Evolutionary conservation across 1,140 invertebrate genomes (phyloP).

Genomic region (Araneus ventricosus): DNA sequence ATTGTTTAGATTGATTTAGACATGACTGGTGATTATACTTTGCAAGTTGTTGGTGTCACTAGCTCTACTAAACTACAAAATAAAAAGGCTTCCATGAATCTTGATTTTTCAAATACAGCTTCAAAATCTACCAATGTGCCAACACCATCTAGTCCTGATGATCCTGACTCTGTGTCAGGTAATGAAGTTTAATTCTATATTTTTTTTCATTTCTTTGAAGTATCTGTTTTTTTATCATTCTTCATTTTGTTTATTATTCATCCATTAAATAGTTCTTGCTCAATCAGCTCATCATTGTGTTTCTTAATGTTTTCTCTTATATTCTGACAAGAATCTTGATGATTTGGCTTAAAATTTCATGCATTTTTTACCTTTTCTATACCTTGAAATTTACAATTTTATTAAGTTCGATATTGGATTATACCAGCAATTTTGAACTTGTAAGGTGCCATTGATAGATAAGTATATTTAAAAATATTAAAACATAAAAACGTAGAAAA

Average conservation of each 20-base stretch:
- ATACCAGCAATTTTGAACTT: too few species aligned
- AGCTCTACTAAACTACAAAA: constrained; percentile 82
- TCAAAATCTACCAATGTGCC: constrained; percentile 60
- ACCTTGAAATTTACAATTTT: too few species aligned
- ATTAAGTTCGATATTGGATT: too few species aligned
- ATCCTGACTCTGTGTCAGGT: constrained; percentile 67
- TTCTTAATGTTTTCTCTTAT: neutral
- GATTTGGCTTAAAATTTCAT: too few species aligned
- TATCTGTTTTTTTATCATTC: neutral
- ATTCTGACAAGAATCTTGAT: too few species aligned
- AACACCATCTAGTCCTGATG: constrained; percentile 71
- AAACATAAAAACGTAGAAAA: too few species aligned
- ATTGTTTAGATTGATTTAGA: constrained; percentile 43
- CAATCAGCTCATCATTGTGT: neutral
- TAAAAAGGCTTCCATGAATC: constrained; percentile 64
- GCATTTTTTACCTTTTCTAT: too few species aligned
- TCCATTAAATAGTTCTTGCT: neutral
- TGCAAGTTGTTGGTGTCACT: constrained; percentile 89
- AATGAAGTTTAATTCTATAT: neutral
- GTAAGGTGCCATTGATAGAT: too few species aligned
- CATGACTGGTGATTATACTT: constrained; percentile 45
- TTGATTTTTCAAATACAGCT: constrained; percentile 52
- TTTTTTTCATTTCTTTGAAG: too few species aligned
- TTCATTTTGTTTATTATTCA: neutral
- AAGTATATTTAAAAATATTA: too few species aligned